These are phyloP conservation scores for Meta bourneti DNA, from an alignment of 2,888 invertebrate genomes.

Conservation along the genomic window DNA sequence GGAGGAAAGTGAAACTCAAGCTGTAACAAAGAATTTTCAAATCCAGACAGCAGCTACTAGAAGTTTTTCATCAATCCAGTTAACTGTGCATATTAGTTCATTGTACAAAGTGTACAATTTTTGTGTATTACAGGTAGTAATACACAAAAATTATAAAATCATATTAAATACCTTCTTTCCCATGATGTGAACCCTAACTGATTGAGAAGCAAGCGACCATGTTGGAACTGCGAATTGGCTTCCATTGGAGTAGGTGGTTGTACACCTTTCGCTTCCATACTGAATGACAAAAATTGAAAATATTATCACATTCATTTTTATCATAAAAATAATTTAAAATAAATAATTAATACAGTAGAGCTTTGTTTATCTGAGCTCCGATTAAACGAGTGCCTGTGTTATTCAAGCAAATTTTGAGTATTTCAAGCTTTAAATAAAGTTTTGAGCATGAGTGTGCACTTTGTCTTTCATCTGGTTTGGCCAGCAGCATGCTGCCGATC, in stretches of 20 bases:
- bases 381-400: background rate
- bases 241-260: slow-evolving; percentile 83
- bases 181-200: slow-evolving; percentile 95
- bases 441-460: no score
- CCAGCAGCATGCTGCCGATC: no score
- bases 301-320: background rate
- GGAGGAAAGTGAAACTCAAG: no score
- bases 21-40: no score
- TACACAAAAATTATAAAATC: background rate
- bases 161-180: slow-evolving; percentile 86
- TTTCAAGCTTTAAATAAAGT: no score
- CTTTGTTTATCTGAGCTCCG: background rate
- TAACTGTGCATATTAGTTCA: no score
- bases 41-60: no score
- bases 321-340: background rate
- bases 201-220: slow-evolving; percentile 92
- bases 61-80: no score
- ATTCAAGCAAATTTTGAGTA: no score
- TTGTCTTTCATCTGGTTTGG: no score
- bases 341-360: background rate
- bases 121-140: no score
- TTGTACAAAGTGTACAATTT: no score
- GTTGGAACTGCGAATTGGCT: slow-evolving; percentile 87
- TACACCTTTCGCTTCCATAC: slow-evolving; percentile 83
- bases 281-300: slow-evolving; percentile 67